Evolutionary conservation across 2,888 invertebrate species (phyloP), one percentile per base, ranked within the genome.

Genomic region (Cepaea hortensis): DNA sequence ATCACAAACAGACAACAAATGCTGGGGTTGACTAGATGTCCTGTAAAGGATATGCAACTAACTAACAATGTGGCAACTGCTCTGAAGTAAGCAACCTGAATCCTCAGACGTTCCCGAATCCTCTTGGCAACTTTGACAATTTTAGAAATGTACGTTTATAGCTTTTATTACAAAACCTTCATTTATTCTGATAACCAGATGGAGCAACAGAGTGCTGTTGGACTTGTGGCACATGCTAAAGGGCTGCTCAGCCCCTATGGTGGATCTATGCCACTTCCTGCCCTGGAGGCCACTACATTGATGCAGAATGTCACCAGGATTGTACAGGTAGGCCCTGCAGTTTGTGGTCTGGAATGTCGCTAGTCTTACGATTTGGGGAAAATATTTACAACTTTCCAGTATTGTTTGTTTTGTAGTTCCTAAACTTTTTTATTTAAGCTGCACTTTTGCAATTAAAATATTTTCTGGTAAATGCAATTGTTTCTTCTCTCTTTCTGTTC

Each of bases 261-360:
- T 75, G 70, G 72, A 18, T 15, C 72, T 0, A 76, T 70, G 81
- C 88, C 85, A 35, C 88, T 91, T 46, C 94, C 93, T 4, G 93
- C 90, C 79, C 93, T 94, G 93, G 94, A 94, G 87, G 91, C 93
- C 6, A 91, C 91, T 73, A 91, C 93, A 61, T 89, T 94, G 61
- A 90, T 94, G 83, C 93, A 94, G 86, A 94, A 94, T 89, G 92
- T 94, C 68, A 92, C 92, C 70, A 90, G 94, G 85, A 93, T 94
- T 83, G 92, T 94, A 15, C 93, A 93, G 55, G 85, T 23, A 72
- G 72, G 9, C n/a, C 23, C n/a, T 18, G 18, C 5, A 68, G 11
- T 55, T 9, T 55, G 11, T 55, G 55, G 9, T 55, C 55, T 55
- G 55, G 9, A 55, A 55, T 55, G 4, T 55, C 9, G 9, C 55